Percentiles rank a stretch among this genome's conserved stretches.
These are phyloP conservation scores for Paradisaea rubra DNA, from an alignment of 2,113 vertebrate species.

Conservation along the genomic window DNA sequence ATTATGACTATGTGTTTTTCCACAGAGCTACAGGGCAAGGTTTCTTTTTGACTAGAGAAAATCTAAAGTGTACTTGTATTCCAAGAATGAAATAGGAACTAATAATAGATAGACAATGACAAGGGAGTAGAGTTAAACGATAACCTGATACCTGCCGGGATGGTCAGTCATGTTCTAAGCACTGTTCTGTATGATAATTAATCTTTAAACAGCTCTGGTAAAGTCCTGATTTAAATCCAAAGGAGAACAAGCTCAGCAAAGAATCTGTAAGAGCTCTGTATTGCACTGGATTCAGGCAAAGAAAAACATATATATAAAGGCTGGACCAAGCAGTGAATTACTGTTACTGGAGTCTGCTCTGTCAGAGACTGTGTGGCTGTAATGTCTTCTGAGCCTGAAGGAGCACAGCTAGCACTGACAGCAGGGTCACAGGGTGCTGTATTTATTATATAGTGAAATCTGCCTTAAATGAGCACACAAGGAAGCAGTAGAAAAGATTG, in stretches of 20 bases:
- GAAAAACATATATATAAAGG: background rate
- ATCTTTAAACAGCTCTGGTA: background rate
- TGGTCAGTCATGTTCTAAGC: background rate
- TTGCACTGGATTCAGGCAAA: background rate
- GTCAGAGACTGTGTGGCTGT: background rate
- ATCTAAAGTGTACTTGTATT: background rate
- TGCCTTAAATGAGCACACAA: background rate
- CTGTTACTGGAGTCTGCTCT: background rate
- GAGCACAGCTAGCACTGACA: background rate
- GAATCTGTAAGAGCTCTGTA: background rate
- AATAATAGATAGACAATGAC: background rate
- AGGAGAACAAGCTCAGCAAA: background rate
- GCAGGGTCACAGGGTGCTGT: background rate
- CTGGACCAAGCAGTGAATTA: slow-evolving; percentile 1
- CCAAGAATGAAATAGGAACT: background rate
- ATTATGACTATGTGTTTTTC: background rate
- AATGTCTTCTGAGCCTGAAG: background rate
- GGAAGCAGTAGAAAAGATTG: background rate
- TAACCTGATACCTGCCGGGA: slow-evolving; percentile 10
- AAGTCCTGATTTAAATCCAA: slow-evolving; percentile 4
- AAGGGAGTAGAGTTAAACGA: background rate
- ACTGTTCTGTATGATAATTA: background rate
- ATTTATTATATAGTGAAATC: background rate
- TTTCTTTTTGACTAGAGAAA: background rate
- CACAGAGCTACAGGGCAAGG: background rate